Evolutionary conservation across 1,140 invertebrate species (phyloP).

Genomic region (Papilio xuthus): DNA sequence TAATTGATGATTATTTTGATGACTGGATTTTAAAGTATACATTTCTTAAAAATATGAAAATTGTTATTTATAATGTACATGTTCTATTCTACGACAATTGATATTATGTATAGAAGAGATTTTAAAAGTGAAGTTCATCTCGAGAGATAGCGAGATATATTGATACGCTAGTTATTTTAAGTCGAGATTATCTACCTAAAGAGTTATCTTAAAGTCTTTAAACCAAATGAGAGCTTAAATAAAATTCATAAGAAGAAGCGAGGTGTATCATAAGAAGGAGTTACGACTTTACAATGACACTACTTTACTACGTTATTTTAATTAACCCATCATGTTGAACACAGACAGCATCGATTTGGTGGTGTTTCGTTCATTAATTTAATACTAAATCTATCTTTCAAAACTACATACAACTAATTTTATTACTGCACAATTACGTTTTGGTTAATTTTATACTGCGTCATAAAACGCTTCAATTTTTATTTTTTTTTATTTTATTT

Average conservation of each 20-base stretch:
- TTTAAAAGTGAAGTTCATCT: conserved; percentile 37
- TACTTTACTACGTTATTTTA: conserved; percentile 40
- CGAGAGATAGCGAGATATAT: conserved; percentile 40
- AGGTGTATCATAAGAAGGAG: conserved; percentile 13
- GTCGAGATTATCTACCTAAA: conserved; percentile 27
- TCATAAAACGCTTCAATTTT: conserved; percentile 13
- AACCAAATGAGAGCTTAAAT: conserved; percentile 19
- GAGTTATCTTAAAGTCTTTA: background rate
- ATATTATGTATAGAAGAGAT: conserved; percentile 40
- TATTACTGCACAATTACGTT: conserved; percentile 24
- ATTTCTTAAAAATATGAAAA: conserved; percentile 74
- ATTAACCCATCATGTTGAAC: conserved; percentile 56
- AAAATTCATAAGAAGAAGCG: conserved; percentile 31
- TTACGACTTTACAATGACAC: conserved; percentile 39
- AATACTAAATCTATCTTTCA: conserved; percentile 41
- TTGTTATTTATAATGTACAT: conserved; percentile 70
- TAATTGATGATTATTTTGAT: conserved; percentile 16
- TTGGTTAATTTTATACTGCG: conserved; percentile 7
- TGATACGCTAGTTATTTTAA: conserved; percentile 25
- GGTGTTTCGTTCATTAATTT: conserved; percentile 62
- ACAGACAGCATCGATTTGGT: conserved; percentile 68
- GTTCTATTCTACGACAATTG: conserved; percentile 79
- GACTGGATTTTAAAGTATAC: conserved; percentile 26
- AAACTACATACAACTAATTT: conserved; percentile 31
- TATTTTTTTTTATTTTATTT: background rate